These are phyloP conservation scores for Malurus alboscapulatus DNA, from an alignment of 2,113 vertebrate genomes.

Conservation along the genomic window DNA sequence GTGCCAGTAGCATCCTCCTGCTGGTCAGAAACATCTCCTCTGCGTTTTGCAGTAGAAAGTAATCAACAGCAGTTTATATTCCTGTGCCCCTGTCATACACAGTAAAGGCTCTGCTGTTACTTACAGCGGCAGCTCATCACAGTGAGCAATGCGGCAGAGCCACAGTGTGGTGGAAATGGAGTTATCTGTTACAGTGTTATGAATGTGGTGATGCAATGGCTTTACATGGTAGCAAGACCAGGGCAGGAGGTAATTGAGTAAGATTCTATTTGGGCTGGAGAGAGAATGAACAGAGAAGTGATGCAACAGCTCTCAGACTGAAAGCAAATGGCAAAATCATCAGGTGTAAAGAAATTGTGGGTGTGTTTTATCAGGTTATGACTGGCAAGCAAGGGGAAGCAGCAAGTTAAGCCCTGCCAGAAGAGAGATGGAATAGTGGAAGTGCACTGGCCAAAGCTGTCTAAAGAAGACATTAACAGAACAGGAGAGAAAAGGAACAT, in stretches of 20 bases:
- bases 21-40: background rate
- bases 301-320: background rate
- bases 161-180: background rate
- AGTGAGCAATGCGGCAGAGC: background rate
- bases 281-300: background rate
- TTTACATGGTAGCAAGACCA: background rate
- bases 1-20: background rate
- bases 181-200: accelerated
- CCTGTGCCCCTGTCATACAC: background rate
- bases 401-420: background rate
- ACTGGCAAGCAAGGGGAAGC: background rate
- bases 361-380: background rate
- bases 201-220: background rate
- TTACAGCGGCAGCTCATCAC: background rate
- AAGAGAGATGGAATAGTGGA: background rate
- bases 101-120: background rate
- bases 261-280: background rate
- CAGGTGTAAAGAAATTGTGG: background rate
- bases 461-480: background rate
- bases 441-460: background rate
- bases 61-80: background rate
- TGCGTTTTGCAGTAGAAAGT: background rate
- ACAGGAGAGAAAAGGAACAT: background rate
- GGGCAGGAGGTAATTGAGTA: background rate
- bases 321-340: background rate